These are phyloP conservation scores for Plectropomus leopardus DNA, from an alignment of 2,113 vertebrate genomes.

Conservation along the genomic window DNA sequence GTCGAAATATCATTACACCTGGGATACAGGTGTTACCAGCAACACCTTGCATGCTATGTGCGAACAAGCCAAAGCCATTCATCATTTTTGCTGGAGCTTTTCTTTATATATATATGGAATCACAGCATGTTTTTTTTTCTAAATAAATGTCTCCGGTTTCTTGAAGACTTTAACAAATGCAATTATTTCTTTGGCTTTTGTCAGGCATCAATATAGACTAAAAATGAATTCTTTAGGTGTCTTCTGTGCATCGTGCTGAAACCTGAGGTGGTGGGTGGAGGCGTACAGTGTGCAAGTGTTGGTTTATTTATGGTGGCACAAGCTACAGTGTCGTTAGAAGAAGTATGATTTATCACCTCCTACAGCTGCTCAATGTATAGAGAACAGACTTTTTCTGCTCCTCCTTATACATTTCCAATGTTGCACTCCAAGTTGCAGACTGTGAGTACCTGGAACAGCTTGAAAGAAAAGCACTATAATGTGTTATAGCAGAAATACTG, in stretches of 20 bases:
- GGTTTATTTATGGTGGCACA: conserved; percentile 57
- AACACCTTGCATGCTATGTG: background rate
- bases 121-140: background rate
- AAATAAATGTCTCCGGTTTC: background rate
- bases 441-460: background rate
- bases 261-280: background rate
- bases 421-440: background rate
- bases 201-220: background rate
- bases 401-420: background rate
- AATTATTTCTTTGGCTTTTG: conserved; percentile 20
- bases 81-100: background rate
- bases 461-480: background rate
- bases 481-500: background rate
- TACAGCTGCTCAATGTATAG: conserved; percentile 13
- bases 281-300: conserved; percentile 13
- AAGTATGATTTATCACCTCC: conserved; percentile 60
- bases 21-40: conserved; percentile 20
- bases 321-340: conserved; percentile 24
- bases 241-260: background rate
- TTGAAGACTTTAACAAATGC: background rate
- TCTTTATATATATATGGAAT: background rate
- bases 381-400: background rate
- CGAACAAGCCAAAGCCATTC: background rate
- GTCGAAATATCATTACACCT: conserved; percentile 31
- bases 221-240: background rate